phyloP scores from a whole-genome alignment of 2,888 invertebrate species.

The Acleris cristana region DNA sequence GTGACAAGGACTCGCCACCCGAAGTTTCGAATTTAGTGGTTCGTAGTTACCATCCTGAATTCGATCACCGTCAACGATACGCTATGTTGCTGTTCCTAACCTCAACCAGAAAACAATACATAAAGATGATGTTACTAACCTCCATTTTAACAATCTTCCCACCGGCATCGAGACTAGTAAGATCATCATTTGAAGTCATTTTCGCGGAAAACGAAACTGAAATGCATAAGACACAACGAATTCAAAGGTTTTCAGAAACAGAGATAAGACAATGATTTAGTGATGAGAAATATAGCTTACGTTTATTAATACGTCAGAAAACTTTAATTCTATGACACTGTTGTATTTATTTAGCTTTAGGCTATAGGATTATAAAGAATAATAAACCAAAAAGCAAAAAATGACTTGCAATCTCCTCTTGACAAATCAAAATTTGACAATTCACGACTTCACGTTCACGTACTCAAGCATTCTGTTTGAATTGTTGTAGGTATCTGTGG shows the following conservation, averaged over 20 bases:
- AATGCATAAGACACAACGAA: conserved; percentile 25
- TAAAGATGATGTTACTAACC: conserved; percentile 61
- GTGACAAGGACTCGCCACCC: too few species aligned
- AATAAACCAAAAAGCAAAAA: conserved; percentile 32
- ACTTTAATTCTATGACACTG: neutral
- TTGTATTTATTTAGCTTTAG: neutral
- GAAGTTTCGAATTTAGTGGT: too few species aligned
- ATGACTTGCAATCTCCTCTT: conserved; percentile 34
- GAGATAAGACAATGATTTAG: neutral
- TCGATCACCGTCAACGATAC: too few species aligned
- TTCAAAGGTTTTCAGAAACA: neutral
- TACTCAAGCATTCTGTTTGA: too few species aligned
- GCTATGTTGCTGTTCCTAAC: conserved; percentile 24
- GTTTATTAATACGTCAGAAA: neutral
- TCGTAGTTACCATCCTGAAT: too few species aligned
- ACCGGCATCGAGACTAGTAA: conserved; percentile 71
- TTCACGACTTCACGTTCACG: neutral
- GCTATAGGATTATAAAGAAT: conserved; percentile 14
- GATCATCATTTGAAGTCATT: conserved; percentile 76
- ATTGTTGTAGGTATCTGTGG: too few species aligned
- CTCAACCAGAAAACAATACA: conserved; percentile 8
- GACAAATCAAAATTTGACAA: conserved; percentile 10
- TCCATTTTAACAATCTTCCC: conserved; percentile 85
- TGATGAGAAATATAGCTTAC: neutral
- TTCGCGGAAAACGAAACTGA: conserved; percentile 44